phyloP scores from a whole-genome alignment of 2,797 vertebrate genomes.

The Centropyge bicolor region DNA sequence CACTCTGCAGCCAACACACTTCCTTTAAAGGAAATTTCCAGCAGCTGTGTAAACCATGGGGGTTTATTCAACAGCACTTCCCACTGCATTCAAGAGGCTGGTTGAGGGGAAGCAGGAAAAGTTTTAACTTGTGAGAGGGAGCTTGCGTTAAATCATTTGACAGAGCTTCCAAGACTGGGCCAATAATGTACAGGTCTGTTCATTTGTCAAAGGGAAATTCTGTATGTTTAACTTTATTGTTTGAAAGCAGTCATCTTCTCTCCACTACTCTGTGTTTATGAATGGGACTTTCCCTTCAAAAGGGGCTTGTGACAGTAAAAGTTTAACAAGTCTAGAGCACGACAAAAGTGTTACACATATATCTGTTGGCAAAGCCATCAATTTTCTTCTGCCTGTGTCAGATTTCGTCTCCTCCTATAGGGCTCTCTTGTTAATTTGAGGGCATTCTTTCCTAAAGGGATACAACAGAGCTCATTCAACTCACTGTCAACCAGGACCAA shows the following conservation, averaged over 20 bases:
- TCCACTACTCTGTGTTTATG: constrained; percentile 33
- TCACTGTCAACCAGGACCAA: constrained; percentile 14
- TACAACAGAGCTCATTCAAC: constrained; percentile 38
- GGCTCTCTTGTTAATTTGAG: constrained; percentile 25
- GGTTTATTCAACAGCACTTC: constrained; percentile 76
- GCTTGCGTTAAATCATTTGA: constrained; percentile 40
- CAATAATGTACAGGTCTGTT: constrained; percentile 12
- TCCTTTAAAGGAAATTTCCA: constrained; percentile 89
- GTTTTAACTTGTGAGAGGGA: constrained; percentile 26
- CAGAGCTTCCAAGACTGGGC: constrained; percentile 16
- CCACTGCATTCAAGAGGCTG: constrained; percentile 65
- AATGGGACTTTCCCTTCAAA: constrained; percentile 63
- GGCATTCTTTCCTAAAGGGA: constrained; percentile 44
- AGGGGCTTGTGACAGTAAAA: constrained; percentile 48
- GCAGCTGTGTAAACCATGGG: constrained; percentile 84
- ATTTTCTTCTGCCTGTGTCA: constrained; percentile 40
- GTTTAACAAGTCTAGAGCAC: constrained; percentile 53
- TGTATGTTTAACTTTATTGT: background rate
- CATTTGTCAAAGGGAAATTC: constrained; percentile 19
- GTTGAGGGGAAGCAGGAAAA: constrained; percentile 67
- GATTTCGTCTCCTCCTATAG: constrained; percentile 27
- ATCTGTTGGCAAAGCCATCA: constrained; percentile 50
- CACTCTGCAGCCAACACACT: constrained; percentile 67
- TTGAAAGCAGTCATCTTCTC: constrained; percentile 45
- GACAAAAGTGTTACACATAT: constrained; percentile 38